Percentiles rank a stretch among this genome's conserved stretches.
These are phyloP conservation scores for Hermaeophaga mercurialis DNA, from an alignment of 2,888 invertebrate species.

Conservation along the genomic window DNA sequence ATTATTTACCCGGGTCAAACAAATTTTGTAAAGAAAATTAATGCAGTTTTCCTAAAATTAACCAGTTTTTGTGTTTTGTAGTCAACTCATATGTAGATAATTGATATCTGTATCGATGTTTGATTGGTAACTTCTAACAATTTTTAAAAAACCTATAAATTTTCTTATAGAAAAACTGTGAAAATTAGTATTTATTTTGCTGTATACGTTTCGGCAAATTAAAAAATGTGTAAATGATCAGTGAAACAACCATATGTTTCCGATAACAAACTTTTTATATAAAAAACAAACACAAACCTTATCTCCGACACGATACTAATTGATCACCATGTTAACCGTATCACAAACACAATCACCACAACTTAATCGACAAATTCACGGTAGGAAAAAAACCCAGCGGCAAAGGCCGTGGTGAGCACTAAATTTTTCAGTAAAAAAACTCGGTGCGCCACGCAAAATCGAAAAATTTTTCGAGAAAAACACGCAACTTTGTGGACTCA, in stretches of 20 bases:
- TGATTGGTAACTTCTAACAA: too few species aligned
- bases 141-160: too few species aligned
- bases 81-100: too few species aligned
- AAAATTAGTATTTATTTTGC: too few species aligned
- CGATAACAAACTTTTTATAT: background rate
- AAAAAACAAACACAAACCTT: background rate
- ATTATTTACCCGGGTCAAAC: too few species aligned
- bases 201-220: too few species aligned
- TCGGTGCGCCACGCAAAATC: slow-evolving; percentile 21
- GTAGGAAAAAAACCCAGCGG: background rate
- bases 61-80: too few species aligned
- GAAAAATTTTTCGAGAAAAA: slow-evolving; percentile 22
- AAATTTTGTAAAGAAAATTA: too few species aligned
- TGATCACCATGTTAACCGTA: background rate
- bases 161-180: too few species aligned
- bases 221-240: too few species aligned
- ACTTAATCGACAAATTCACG: background rate
- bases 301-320: slow-evolving; percentile 2
- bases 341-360: slow-evolving; percentile 20
- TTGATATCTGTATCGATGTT: too few species aligned
- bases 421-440: slow-evolving; percentile 18
- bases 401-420: background rate
- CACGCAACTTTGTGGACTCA: slow-evolving; percentile 18
- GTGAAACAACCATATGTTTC: background rate
- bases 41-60: too few species aligned